A percentile compares a stretch with the other conserved stretches of the same genome.
Evolutionary conservation across 2,113 vertebrate species (phyloP).

Genomic region (Pao palembangensis): DNA sequence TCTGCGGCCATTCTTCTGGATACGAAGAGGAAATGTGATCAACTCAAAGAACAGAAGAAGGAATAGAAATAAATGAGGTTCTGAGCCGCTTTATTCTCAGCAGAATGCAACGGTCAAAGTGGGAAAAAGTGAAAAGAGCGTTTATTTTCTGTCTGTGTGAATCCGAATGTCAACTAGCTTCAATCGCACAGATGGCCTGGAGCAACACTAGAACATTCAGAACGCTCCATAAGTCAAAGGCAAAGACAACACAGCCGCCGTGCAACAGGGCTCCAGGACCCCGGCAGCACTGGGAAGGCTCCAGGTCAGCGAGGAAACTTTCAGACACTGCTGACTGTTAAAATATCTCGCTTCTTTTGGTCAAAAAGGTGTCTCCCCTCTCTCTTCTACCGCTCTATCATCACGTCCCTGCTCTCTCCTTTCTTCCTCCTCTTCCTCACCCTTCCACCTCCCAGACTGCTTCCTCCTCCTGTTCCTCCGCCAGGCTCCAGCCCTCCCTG

Average conservation of each 20-base stretch:
- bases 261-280: not conserved
- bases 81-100: not conserved
- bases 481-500: slow-evolving; percentile 44
- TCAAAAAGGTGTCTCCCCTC: slow-evolving; percentile 7
- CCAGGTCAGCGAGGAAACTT: not conserved
- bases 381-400: slow-evolving; percentile 23
- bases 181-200: slow-evolving; percentile 22
- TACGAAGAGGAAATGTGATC: not conserved
- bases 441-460: slow-evolving; percentile 3
- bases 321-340: not conserved
- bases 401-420: slow-evolving; percentile 11
- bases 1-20: not conserved
- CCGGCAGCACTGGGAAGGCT: too few relatives aligned
- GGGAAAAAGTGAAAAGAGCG: not conserved
- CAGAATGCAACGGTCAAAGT: slow-evolving; percentile 7
- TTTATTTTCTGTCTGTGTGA: slow-evolving; percentile 5
- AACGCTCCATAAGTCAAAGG: slow-evolving; percentile 1
- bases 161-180: slow-evolving; percentile 12
- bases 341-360: not conserved
- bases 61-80: not conserved
- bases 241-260: slow-evolving; percentile 7
- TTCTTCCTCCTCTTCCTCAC: slow-evolving; percentile 11
- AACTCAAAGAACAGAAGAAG: slow-evolving; percentile 1
- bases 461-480: slow-evolving; percentile 13
- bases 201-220: slow-evolving; percentile 10